Base-by-base conservation (phyloP, 1,140 invertebrate species). In the Leptinotarsa lineolata region DNA sequence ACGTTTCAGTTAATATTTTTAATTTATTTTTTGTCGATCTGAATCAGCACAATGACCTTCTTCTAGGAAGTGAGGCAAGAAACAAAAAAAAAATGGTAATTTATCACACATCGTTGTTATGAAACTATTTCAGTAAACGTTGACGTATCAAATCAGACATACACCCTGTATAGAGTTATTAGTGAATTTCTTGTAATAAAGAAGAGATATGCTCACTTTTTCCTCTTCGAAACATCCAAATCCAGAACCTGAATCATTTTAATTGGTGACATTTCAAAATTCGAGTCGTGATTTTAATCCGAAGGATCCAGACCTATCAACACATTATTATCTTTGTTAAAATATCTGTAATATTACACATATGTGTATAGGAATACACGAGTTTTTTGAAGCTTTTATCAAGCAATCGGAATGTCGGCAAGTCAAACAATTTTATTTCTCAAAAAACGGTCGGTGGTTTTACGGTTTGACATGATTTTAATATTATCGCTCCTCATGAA, bases 401-500 rank as follows among this genome's bases (percentile, higher is more conserved):
- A 45, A 68, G 21, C 13, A 13, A 68, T 68, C 67, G 46, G 67
- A 45, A 68, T 68, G 67, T 58, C 67, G 67, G 67, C 67, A 54
- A 68, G 44, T 68, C 67, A 68, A 68, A 68, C 48, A 68, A 54
- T 68, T 68, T 68, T 68, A 46, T 68, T 54, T 68, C 46, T 21
- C 13, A n/a, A 45, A 68, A 21, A 67, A 54, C 30, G 16, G 44
- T 68, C 20, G 30, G 30, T 68, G 44, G 20, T 68, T 54, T 68
- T 68, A 54, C 44, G 20, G 20, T 12, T 54, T 58, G 67, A 18
- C 67, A 45, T 68, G 46, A 68, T 68, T 68, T 68, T 24, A 68
- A 68, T 68, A 68, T 21, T 48, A 54, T 68, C 54, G 54, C 67
- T 45, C n/a, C 20, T 54, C 67, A 48, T 58, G 44, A 16, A 54